A percentile compares a stretch with the other conserved stretches of the same genome.
Evolutionary conservation across 1,140 invertebrate genomes (phyloP).

Genomic region (Uloborus diversus): DNA sequence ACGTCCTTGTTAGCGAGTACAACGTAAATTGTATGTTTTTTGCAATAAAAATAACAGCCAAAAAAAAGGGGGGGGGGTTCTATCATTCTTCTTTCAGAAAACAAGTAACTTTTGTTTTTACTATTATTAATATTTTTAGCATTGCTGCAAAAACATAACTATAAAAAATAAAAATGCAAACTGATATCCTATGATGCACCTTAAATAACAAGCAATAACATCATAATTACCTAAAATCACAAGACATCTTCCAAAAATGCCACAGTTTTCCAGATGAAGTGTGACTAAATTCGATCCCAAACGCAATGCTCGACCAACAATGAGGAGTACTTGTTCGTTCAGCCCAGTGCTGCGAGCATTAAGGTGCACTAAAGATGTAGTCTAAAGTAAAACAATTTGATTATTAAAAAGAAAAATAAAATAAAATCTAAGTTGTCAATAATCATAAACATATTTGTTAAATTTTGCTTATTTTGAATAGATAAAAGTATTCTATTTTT

Average conservation of each 20-base stretch:
- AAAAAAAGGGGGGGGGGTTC: too few relatives aligned
- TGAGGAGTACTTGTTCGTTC: slow-evolving; percentile 75
- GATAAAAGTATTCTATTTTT: too few relatives aligned
- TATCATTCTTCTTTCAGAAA: too few relatives aligned
- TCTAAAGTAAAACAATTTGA: slow-evolving; percentile 69
- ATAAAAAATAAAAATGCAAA: slow-evolving; percentile 52
- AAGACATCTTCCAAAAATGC: slow-evolving; percentile 73
- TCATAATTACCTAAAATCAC: slow-evolving; percentile 72
- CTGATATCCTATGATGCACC: background rate
- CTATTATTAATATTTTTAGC: background rate
- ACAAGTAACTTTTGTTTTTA: background rate
- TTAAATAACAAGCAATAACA: background rate
- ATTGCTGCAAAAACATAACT: background rate
- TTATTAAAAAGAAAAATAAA: too few relatives aligned
- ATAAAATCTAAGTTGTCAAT: too few relatives aligned
- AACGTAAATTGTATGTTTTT: too few relatives aligned
- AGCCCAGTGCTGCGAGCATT: slow-evolving; percentile 75
- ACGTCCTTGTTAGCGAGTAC: too few relatives aligned
- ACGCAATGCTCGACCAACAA: slow-evolving; percentile 75
- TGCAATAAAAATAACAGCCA: too few relatives aligned
- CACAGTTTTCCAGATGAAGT: slow-evolving; percentile 79
- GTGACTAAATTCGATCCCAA: slow-evolving; percentile 74
- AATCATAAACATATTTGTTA: too few relatives aligned
- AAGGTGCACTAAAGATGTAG: slow-evolving; percentile 75
- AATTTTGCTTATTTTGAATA: too few relatives aligned